These are phyloP conservation scores for Fistularia tabacaria DNA, from an alignment of 2,797 vertebrate species.

Conservation along the genomic window DNA sequence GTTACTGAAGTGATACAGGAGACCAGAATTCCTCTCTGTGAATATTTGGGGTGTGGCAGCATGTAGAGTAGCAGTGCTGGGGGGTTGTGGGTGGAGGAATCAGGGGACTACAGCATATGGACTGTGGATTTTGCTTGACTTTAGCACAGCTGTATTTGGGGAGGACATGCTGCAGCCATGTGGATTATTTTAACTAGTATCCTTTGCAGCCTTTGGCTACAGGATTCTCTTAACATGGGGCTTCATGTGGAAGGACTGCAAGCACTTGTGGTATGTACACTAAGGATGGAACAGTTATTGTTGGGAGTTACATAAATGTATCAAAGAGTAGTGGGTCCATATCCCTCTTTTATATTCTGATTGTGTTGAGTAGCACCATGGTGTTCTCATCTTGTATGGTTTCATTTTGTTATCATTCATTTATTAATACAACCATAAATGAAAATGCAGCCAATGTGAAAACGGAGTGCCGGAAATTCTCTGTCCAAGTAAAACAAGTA, in stretches of 20 bases:
- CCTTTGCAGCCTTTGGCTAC: slow-evolving; percentile 39
- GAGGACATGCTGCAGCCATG: slow-evolving; percentile 55
- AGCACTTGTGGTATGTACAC: slow-evolving; percentile 41
- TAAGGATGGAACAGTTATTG: slow-evolving; percentile 1
- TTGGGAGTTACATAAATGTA: background rate
- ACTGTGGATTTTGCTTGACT: slow-evolving; percentile 28
- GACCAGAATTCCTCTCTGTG: slow-evolving; percentile 6
- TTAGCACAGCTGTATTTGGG: slow-evolving; percentile 23
- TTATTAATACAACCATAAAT: too few species aligned
- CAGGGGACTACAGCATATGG: slow-evolving; percentile 18
- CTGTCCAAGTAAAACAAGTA: too few species aligned
- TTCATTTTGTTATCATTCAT: too few species aligned
- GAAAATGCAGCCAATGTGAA: too few species aligned
- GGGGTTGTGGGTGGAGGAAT: slow-evolving; percentile 26
- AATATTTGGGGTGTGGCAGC: slow-evolving; percentile 17
- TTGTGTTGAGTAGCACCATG: too few species aligned
- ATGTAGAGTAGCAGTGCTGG: slow-evolving; percentile 6
- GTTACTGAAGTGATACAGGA: slow-evolving; percentile 9
- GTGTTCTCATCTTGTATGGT: too few species aligned
- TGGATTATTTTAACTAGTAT: slow-evolving; percentile 42
- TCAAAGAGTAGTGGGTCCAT: background rate
- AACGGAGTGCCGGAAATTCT: too few species aligned
- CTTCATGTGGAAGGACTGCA: slow-evolving; percentile 36
- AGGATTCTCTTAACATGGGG: slow-evolving; percentile 45
- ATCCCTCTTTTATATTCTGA: background rate